Percentiles rank a stretch among this genome's conserved stretches.
These are phyloP conservation scores for Latheticus oryzae DNA, from an alignment of 2,888 invertebrate species.

Conservation along the genomic window DNA sequence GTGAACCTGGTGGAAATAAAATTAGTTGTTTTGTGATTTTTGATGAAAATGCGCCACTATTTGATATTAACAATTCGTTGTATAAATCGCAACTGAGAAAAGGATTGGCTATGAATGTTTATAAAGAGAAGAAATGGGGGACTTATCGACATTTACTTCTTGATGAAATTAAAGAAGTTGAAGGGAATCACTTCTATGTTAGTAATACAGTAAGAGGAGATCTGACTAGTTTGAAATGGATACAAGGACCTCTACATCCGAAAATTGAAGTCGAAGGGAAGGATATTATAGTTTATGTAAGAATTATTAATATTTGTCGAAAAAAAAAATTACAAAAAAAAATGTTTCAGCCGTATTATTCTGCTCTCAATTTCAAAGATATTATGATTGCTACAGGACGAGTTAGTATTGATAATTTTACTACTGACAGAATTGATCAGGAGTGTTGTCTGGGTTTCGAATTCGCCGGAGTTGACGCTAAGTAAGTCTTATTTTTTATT, in stretches of 20 bases:
- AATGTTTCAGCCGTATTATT: constrained; percentile 6
- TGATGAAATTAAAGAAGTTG: constrained; percentile 65
- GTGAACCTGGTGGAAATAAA: constrained; percentile 67
- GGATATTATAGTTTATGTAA: constrained; percentile 10
- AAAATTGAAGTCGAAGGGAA: background rate
- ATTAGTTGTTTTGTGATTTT: constrained; percentile 62
- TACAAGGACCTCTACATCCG: constrained; percentile 73
- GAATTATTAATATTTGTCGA: too few relatives aligned
- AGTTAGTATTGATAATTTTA: background rate
- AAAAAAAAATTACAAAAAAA: too few relatives aligned
- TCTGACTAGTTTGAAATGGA: constrained; percentile 82
- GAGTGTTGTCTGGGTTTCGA: background rate
- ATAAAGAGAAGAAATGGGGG: constrained; percentile 68
- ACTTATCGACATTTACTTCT: constrained; percentile 76
- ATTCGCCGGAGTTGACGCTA: too few relatives aligned
- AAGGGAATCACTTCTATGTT: constrained; percentile 41
- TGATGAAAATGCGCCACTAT: constrained; percentile 73
- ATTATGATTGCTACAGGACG: background rate
- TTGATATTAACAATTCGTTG: constrained; percentile 72
- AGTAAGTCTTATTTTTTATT: too few relatives aligned
- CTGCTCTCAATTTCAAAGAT: constrained; percentile 5
- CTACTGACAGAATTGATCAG: background rate
- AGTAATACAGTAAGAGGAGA: constrained; percentile 61
- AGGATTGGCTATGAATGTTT: constrained; percentile 83
- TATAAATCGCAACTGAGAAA: constrained; percentile 75